Base-by-base conservation (phyloP, 2,888 invertebrate species). In the Pantelozetes paolii region DNA sequence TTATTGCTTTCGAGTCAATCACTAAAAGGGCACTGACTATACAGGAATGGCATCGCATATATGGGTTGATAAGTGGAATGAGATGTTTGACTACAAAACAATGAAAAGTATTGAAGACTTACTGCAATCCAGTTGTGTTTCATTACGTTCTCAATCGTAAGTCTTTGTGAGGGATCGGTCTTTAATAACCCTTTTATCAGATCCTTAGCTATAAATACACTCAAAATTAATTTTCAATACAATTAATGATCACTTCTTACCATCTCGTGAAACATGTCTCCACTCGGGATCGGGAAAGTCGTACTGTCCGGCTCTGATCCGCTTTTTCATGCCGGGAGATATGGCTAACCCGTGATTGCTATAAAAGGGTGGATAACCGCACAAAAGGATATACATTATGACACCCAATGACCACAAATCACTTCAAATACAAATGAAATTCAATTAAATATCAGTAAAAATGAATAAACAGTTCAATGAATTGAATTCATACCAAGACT, bases 341-440 rank as follows among this genome's bases (percentile, higher is more conserved):
- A 99, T 98, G 48, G 98, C 95, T 72, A 94, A 86, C 0, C 98
- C 99, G 80, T 96, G 94, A 83, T 95, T 94, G 81, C 96, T 96
- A 84, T 97, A 99, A 85, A 99, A 99, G 0, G 99, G 99, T 11
- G 99, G 99, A 83, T 96, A 99, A 0, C 99, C 99, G 82, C 98
- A 98, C 76, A 99, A 90, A 85, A 99, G 84, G 80, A 99, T 99
- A 83, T 99, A 99, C 94, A 97, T 98, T 77, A 99, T 98, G 36
- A 99, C 98, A 28, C 98, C 98, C 75, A 99, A 84, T 0, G 97
- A 96, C 98, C 99, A 99, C 81, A 99, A 90, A 86, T 99, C 99
- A 85, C 99, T 99, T 36, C 36, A 36, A 36, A 36, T 36, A 78
- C 69, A 23, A 26, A 13, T 26, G n/a, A 26, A 26, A 54, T 26